phyloP scores from a whole-genome alignment of 2,888 invertebrate species.

The Hirtodrosophila trivittata region DNA sequence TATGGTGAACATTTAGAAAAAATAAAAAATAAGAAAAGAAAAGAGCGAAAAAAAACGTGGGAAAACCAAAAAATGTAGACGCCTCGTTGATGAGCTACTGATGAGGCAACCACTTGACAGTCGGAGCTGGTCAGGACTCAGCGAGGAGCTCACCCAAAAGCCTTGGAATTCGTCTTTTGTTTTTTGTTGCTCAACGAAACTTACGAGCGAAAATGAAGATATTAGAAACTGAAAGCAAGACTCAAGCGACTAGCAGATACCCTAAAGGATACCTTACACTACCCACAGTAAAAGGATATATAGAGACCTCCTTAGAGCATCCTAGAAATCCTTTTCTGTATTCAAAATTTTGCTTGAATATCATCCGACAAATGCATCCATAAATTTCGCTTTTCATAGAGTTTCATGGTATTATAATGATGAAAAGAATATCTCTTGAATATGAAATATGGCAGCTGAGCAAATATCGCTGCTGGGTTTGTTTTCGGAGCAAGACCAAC shows the following conservation, averaged over 20 bases:
- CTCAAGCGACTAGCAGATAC: not conserved
- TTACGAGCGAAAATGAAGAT: conserved; percentile 11
- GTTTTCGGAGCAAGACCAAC: too few species aligned
- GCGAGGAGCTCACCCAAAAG: conserved; percentile 23
- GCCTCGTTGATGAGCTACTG: conserved; percentile 74
- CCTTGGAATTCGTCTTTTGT: conserved; percentile 61
- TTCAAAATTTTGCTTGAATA: not conserved
- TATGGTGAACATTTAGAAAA: conserved; percentile 48
- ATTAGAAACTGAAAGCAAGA: not conserved
- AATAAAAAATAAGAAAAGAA: conserved; percentile 26
- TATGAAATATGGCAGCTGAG: conserved; percentile 80
- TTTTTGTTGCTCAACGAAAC: conserved; percentile 20
- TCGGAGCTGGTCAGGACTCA: conserved; percentile 1
- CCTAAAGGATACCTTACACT: too few species aligned
- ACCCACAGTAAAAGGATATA: too few species aligned
- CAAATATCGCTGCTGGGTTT: conserved; percentile 53
- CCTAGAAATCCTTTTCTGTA: too few species aligned
- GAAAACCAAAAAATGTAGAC: conserved; percentile 42
- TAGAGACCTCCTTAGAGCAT: too few species aligned
- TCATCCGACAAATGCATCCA: too few species aligned
- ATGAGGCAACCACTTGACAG: conserved; percentile 50
- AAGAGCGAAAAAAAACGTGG: conserved; percentile 23
- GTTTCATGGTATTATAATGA: conserved; percentile 52
- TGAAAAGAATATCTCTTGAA: conserved; percentile 67
- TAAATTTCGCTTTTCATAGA: conserved; percentile 49